Evolutionary conservation across 2,888 invertebrate genomes (phyloP), one percentile per base, ranked within the genome.

Genomic region (Hirudinaria manillensis): DNA sequence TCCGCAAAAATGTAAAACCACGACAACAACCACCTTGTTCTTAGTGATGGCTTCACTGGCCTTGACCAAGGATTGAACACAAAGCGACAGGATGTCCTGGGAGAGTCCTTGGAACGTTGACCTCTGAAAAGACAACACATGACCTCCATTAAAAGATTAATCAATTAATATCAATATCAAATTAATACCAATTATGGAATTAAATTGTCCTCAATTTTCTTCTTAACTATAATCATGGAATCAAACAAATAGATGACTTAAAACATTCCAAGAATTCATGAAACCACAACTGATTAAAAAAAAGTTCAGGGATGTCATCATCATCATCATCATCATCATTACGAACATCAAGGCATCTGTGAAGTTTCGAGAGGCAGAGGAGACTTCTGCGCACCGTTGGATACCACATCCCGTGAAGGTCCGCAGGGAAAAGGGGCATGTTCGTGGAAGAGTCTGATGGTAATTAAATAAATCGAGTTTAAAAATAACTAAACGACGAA

Each of bases 331-430:
- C 27, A 61, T 19, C 10, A 65, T 1, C 0, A 61, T 0, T 10
- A 81, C 85, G 83, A 79, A 88, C 87, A 82, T 88, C 98, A 16
- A 99, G 89, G 83, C 97, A 98, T 72, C 96, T 89, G 84, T 91
- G 92, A 0, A 95, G 88, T 77, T 98, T 90, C 0, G 98, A 97
- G 3, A 99, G 87, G 78, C 96, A 97, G 29, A 97, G 93, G 27
- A 99, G 86, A 0, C 98, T 96, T 67, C 99, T 88, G 27, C 98
- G 89, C 0, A 99, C 96, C 0, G 94, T 96, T 0, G 99, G 99
- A 86, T 98, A 99, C 99, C 99, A 99, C 95, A 99, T 95, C 36
- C 98, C 99, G 86, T 98, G 98, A 51, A 98, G 88, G 87, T 99
- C 98, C 0, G 97, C 94, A 0, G 95, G 93, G 0, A 93, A 93